Evolutionary conservation across 2,888 invertebrate genomes (phyloP), one percentile per base, ranked within the genome.

Genomic region (Sesia bembeciformis): DNA sequence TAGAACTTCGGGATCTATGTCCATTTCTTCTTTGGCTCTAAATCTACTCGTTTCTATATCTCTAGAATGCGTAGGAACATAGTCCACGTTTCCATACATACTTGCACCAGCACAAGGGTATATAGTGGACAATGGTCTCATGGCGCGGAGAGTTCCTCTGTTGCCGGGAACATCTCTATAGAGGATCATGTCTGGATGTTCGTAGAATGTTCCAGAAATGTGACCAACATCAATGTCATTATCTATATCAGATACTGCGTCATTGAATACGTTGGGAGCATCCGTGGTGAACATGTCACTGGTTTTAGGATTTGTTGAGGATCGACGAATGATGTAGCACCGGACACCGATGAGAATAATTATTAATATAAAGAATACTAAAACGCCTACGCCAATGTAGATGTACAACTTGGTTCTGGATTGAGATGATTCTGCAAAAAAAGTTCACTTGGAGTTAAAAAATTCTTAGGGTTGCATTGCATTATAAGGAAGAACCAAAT

Each of bases 121-220:
- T 42, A 89, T 81, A 1, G 89, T 86, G 4, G 88, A 86, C 6
- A 89, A 56, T 2, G 89, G 89, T 55, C 82, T 77, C 88, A 89
- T 88, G 5, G 89, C 86, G 60, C 87, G 70, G 0, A 89, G 54
- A 4, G 86, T 82, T 4, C 84, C 81, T 62, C 76, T 82, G 39
- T 66, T 74, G 0, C 81, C 84, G 42, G 81, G 80, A 7, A 76
- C 66, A 58, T 87, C 86, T 66, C 81, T 82, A 53, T 87, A 89
- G 0, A 88, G 62, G 49, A 88, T 87, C 88, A 88, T 87, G 55
- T 89, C 89, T 51, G 89, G 89, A 64, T 89, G 88, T 59, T 89
- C 89, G 56, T 86, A 84, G 68, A 88, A 89, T 0, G 83, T 82
- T 62, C 88, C 89, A 61, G 88, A 89, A 57, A 89, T 86, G 56